Base-by-base conservation (phyloP, 1,140 invertebrate genomes). In the Chrysopa pallens region DNA sequence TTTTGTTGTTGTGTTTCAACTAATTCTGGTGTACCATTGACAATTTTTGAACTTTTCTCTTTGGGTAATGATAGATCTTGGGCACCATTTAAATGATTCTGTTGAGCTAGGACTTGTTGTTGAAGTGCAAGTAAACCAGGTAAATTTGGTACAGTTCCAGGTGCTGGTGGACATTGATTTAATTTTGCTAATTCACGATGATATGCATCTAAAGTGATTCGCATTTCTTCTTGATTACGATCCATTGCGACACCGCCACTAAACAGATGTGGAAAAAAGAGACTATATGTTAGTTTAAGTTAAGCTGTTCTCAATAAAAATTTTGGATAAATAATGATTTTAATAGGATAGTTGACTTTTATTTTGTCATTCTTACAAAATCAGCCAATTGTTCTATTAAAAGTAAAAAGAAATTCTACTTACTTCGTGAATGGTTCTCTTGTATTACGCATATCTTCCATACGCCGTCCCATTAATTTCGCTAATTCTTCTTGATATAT, bases 401-500 rank as follows among this genome's bases (percentile, higher is more conserved):
- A 17, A 11, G 27, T 40, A 29, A 40, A 40, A 40, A 33, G 6
- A 11, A 33, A 33, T 29, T 41, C 17, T 44, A 64, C 65, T 64
- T 67, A 83, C 80, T 76, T 71, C 52, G 76, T 77, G 53, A 80
- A 80, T 7, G 70, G 72, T 38, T 80, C 80, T 12, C 78, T 65
- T 12, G 72, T 75, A 36, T 72, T 74, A 17, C 78, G 68, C 47
- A 78, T 68, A 52, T 81, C 80, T 14, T 82, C 78, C 15, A 80
- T 70, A 44, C 79, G 63, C 51, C 79, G 66, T 28, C 82, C 82
- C 76, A 91, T 89, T 12, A 97, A 72, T 59, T 95, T 94, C 36
- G 85, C 81, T 35, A 96, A 64, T 57, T 96, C 90, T 59, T 96
- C 92, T 52, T 97, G 89, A 59, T 98, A 98, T 53, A 98, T 92